Base-by-base conservation (phyloP, 2,797 vertebrate genomes). In the Orientallactaga sibirica region DNA sequence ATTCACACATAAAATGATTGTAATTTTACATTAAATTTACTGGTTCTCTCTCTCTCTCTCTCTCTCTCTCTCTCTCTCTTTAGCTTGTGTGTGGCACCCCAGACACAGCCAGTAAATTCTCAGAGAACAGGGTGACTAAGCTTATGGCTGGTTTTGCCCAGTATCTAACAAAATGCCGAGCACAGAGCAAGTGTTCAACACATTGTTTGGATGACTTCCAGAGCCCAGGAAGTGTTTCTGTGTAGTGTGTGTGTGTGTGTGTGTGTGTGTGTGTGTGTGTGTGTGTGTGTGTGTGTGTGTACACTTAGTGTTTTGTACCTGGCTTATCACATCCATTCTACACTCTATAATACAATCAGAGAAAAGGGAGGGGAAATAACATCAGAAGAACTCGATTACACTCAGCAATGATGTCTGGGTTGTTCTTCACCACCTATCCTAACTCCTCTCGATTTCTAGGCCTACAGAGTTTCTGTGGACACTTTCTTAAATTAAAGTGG, bases 401-500 rank as follows among this genome's bases (percentile, higher is more conserved):
- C 74, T 68, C 52, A 37, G 2, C 58, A 70, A 41, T 7, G 61
- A 11, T 61, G n/a, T 18, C 58, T 24, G 24, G 18, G 11, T 12
- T 87, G 74, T 58, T 29, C 73, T 77, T 68, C 14, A 16, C 14
- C 25, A 29, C 22, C 41, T 55, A 66, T 3, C 18, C 68, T 88
- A 37, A 1, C 20, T 16, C 15, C 1, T 76, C 33, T 74, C 61
- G 74, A 66, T 74, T 95, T 90, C 62, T 22, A 75, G 83, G 29
- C 41, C 82, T 78, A 0, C 29, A 48, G 37, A 79, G 48, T 68
- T 82, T 76, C 61, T 20, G 78, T 37, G 71, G 33, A 11, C 7
- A 90, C 64, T 66, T 90, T 58, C 82, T 92, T 82, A 52, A 14
- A 66, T 62, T 43, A 80, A 90, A 95, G 41, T 58, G 77, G 20